Conservation (phyloP, 2,113 vertebrate genomes). For the Archilochus colubris region DNA sequence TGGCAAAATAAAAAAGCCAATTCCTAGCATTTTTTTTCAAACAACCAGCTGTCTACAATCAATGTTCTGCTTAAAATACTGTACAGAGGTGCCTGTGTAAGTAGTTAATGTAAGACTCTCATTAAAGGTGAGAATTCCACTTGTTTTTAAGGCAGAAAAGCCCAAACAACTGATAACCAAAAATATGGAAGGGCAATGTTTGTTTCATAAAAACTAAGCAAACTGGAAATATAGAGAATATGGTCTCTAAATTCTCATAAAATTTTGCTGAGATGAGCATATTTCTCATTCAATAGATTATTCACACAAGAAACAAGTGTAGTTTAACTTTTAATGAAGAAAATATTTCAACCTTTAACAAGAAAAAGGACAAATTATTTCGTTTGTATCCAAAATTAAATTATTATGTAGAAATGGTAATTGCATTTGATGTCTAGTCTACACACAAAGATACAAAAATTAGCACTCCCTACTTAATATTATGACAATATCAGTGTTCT, state of each 20-base stretch:
- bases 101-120: neutral
- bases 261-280: neutral
- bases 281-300: neutral
- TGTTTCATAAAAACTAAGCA: neutral
- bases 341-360: neutral
- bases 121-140: neutral
- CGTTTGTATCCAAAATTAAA: neutral
- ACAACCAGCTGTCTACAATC: neutral
- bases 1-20: conserved; percentile 59
- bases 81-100: neutral
- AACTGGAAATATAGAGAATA: neutral
- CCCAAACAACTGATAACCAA: neutral
- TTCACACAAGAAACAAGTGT: neutral
- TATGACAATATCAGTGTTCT: neutral
- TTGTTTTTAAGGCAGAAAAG: neutral
- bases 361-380: neutral
- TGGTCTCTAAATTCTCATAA: neutral
- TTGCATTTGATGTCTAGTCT: neutral
- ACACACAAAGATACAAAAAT: neutral
- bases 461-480: neutral
- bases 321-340: neutral
- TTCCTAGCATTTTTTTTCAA: neutral
- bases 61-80: neutral
- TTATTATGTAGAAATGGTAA: neutral
- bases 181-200: neutral